Evolutionary conservation across 2,797 vertebrate genomes (phyloP).

Genomic region (Syngnathus rostellatus): DNA sequence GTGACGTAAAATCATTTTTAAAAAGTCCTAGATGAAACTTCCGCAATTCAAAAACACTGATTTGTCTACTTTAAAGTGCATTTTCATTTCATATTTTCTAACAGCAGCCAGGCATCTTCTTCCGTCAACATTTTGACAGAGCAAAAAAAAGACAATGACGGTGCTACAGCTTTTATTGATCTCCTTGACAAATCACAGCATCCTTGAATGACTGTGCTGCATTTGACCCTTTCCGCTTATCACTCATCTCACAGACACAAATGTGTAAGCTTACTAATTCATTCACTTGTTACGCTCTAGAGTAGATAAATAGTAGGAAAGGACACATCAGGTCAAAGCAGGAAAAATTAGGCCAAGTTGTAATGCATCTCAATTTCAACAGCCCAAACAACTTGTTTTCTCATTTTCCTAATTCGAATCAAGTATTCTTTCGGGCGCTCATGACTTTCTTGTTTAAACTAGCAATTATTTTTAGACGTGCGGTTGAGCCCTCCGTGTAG

Average conservation of each 20-base stretch:
- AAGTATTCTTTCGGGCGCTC: neutral
- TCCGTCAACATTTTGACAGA: neutral
- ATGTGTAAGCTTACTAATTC: neutral
- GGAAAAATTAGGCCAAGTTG: too few relatives aligned
- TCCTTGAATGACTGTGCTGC: neutral
- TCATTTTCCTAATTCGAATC: too few relatives aligned
- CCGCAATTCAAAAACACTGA: neutral
- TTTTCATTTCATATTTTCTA: neutral
- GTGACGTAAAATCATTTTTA: neutral
- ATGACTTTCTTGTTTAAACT: neutral
- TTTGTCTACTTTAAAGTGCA: neutral
- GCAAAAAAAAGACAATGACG: too few relatives aligned
- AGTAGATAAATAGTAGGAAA: too few relatives aligned
- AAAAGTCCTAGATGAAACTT: neutral
- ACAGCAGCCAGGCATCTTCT: neutral
- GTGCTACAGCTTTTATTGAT: too few relatives aligned
- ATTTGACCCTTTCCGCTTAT: neutral
- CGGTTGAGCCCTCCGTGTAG: conserved; percentile 6
- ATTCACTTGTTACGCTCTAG: neutral
- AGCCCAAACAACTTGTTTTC: neutral
- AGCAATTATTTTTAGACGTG: neutral
- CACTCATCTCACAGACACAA: neutral
- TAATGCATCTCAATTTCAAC: neutral
- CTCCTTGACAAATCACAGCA: neutral
- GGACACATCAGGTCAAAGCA: too few relatives aligned